Percentiles rank a stretch among this genome's conserved stretches.
These are phyloP conservation scores for Istiophorus platypterus DNA, from an alignment of 2,113 vertebrate species.

Conservation along the genomic window DNA sequence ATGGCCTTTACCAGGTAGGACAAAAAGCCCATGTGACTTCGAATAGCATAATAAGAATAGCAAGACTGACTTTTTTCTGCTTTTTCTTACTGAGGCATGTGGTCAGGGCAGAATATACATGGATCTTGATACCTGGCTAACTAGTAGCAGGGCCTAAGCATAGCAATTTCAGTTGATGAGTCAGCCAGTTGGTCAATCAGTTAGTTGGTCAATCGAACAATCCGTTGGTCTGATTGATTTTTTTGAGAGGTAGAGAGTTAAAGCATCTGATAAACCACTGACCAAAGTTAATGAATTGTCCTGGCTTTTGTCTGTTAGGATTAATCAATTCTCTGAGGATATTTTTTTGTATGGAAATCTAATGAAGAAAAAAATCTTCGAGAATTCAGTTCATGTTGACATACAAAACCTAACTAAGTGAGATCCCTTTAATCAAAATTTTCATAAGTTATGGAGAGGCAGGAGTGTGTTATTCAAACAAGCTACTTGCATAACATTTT, in stretches of 20 bases:
- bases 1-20: slow-evolving; percentile 42
- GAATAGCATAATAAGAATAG: slow-evolving; percentile 1
- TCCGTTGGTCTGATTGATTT: background rate
- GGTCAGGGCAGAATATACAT: background rate
- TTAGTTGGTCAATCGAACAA: background rate
- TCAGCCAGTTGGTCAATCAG: background rate
- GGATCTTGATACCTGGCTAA: background rate
- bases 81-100: slow-evolving; percentile 1
- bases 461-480: background rate
- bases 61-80: background rate
- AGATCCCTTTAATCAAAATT: background rate
- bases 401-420: background rate
- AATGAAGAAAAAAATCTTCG: background rate
- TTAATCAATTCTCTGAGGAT: background rate
- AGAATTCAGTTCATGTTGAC: background rate
- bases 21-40: slow-evolving; percentile 35
- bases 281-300: background rate
- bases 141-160: background rate
- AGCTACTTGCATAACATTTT: background rate
- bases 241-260: background rate
- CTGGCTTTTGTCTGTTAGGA: background rate
- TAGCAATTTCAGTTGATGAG: background rate
- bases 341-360: background rate
- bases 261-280: background rate
- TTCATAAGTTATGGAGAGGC: background rate